Evolutionary conservation across 92 coral and sea anemone species (phyloP).

Genomic region (Scolanthus callimorphus): DNA sequence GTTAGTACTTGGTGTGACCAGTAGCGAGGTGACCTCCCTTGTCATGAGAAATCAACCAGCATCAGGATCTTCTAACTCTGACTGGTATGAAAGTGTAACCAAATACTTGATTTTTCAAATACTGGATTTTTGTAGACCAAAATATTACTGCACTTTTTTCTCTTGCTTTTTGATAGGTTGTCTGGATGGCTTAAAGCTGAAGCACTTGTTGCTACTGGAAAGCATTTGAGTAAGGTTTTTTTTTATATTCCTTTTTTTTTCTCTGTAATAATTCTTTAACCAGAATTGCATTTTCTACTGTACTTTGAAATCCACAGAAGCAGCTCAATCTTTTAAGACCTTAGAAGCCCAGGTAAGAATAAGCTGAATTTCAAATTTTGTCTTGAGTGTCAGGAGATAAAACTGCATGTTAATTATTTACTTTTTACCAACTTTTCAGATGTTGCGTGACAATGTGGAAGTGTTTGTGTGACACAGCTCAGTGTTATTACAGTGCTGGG

Average conservation of each 20-base stretch:
- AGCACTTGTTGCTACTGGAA: slow-evolving; percentile 72
- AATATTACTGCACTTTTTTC: no score
- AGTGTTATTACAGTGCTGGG: slow-evolving; percentile 87
- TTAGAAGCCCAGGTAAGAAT: slow-evolving; percentile 80
- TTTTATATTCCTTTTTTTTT: no score
- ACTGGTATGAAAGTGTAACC: slow-evolving; percentile 92
- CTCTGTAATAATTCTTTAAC: background rate
- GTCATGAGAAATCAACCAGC: slow-evolving; percentile 50
- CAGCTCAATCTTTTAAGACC: slow-evolving; percentile 79
- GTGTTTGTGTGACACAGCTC: slow-evolving; percentile 81
- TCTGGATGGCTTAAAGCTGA: slow-evolving; percentile 88
- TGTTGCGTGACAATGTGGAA: slow-evolving; percentile 81
- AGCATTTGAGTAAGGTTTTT: slow-evolving; percentile 75
- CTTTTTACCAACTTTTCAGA: slow-evolving; percentile 25
- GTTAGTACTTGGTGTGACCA: slow-evolving; percentile 80
- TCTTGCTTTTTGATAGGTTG: no score
- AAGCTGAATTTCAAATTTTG: no score
- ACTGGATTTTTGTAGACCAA: background rate
- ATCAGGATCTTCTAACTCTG: slow-evolving; percentile 51
- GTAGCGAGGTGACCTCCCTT: slow-evolving; percentile 78
- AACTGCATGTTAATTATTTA: no score
- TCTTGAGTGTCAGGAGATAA: no score
- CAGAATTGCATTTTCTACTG: background rate
- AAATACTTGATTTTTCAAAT: background rate
- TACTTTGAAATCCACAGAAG: slow-evolving; percentile 40